A percentile compares a stretch with the other conserved stretches of the same genome.
Evolutionary conservation across 1,140 invertebrate genomes (phyloP).

Genomic region (Phenacoccus solenopsis): DNA sequence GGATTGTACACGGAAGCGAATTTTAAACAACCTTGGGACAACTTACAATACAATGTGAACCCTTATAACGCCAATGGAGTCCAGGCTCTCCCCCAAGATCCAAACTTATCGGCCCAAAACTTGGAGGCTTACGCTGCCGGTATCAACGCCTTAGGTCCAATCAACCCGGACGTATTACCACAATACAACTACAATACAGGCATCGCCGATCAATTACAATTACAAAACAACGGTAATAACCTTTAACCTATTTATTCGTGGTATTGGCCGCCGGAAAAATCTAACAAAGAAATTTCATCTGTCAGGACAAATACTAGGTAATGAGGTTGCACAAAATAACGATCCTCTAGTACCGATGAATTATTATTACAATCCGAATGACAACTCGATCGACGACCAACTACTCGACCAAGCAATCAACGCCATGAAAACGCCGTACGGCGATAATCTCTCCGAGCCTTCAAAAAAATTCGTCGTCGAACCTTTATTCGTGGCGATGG

Average conservation of each 20-base stretch:
- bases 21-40: not conserved
- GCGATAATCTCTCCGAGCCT: not conserved
- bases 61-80: not conserved
- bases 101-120: not conserved
- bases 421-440: not conserved
- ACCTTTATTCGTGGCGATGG: slow-evolving; percentile 37
- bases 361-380: not conserved
- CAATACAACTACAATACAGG: not conserved
- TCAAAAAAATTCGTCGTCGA: slow-evolving; percentile 27
- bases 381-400: not conserved
- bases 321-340: not conserved
- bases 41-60: not conserved
- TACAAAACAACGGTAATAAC: not conserved
- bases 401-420: not conserved
- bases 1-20: not conserved
- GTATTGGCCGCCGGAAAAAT: too few species aligned
- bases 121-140: not conserved
- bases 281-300: too few species aligned
- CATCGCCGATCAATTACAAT: not conserved
- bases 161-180: not conserved
- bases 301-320: not conserved
- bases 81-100: not conserved
- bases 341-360: not conserved
- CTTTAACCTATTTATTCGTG: too few species aligned
- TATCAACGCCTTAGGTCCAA: not conserved